Percentiles rank a stretch among this genome's conserved stretches.
Evolutionary conservation across 2,888 invertebrate species (phyloP).

Genomic region (Melinaea marsaeus): DNA sequence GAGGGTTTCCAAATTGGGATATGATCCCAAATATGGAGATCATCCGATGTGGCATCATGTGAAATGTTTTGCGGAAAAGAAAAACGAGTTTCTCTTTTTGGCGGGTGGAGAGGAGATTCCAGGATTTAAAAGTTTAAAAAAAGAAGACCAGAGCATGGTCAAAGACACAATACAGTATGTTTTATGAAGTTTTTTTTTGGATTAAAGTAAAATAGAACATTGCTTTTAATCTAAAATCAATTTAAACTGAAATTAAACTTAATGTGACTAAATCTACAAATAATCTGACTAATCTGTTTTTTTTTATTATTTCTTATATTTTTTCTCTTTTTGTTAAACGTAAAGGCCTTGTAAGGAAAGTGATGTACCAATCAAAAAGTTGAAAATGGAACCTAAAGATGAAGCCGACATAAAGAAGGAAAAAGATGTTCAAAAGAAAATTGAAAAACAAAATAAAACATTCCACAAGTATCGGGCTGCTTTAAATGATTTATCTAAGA

Average conservation of each 20-base stretch:
- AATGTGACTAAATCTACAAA: too few relatives aligned
- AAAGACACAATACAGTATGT: slow-evolving; percentile 82
- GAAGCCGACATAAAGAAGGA: slow-evolving; percentile 70
- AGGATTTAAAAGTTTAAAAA: slow-evolving; percentile 83
- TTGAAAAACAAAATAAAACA: slow-evolving; percentile 84
- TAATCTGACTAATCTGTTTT: too few relatives aligned
- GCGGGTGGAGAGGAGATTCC: slow-evolving; percentile 84
- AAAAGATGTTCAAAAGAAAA: slow-evolving; percentile 74
- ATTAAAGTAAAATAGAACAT: too few relatives aligned
- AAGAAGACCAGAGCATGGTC: slow-evolving; percentile 83
- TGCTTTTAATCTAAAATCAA: too few relatives aligned
- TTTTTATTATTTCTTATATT: not conserved
- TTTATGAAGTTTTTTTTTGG: too few relatives aligned
- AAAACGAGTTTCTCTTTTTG: slow-evolving; percentile 85
- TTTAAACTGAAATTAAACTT: too few relatives aligned
- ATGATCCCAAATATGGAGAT: slow-evolving; percentile 89
- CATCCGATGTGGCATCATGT: slow-evolving; percentile 94
- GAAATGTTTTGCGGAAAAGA: slow-evolving; percentile 88
- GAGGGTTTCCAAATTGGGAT: slow-evolving; percentile 90
- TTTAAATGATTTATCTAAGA: slow-evolving; percentile 75
- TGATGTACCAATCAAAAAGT: slow-evolving; percentile 82
- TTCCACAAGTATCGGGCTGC: slow-evolving; percentile 58
- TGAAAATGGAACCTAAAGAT: slow-evolving; percentile 81
- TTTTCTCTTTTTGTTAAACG: slow-evolving; percentile 22
- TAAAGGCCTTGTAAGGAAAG: slow-evolving; percentile 58